These are phyloP conservation scores for Rhingia campestris DNA, from an alignment of 2,888 invertebrate species.

Conservation along the genomic window DNA sequence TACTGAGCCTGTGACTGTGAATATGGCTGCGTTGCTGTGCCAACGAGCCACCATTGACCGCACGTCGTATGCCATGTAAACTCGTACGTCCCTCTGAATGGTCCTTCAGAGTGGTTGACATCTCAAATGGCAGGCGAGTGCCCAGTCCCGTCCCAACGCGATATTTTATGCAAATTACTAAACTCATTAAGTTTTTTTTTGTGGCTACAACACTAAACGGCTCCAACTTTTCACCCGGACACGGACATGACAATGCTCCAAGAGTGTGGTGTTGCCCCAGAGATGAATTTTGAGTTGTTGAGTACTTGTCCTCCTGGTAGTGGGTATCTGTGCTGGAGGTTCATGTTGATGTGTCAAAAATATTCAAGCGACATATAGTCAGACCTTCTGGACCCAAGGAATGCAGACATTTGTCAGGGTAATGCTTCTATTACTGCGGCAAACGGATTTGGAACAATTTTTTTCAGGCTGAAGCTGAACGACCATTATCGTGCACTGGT, in stretches of 20 bases:
- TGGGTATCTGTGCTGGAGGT: not conserved
- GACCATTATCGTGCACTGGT: not conserved
- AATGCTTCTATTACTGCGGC: constrained; percentile 29
- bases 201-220: not conserved
- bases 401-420: constrained; percentile 34
- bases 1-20: constrained; percentile 4
- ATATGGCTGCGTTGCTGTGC: not conserved
- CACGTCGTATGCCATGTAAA: constrained; percentile 25
- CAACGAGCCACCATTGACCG: constrained; percentile 8
- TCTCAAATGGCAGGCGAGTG: not conserved
- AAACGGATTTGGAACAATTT: constrained; percentile 11
- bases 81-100: not conserved
- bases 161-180: constrained; percentile 30
- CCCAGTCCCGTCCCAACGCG: not conserved
- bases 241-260: constrained; percentile 9
- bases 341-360: constrained; percentile 27
- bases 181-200: constrained; percentile 28
- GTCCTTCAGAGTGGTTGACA: constrained; percentile 3
- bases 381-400: constrained; percentile 9
- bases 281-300: constrained; percentile 22
- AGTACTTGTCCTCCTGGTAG: constrained; percentile 1
- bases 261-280: constrained; percentile 1
- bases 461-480: not conserved
- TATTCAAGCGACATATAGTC: constrained; percentile 6
- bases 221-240: constrained; percentile 14